Evolutionary conservation across 64 coral and sea anemone species (phyloP).

Genomic region (Exaiptasia diaphana): DNA sequence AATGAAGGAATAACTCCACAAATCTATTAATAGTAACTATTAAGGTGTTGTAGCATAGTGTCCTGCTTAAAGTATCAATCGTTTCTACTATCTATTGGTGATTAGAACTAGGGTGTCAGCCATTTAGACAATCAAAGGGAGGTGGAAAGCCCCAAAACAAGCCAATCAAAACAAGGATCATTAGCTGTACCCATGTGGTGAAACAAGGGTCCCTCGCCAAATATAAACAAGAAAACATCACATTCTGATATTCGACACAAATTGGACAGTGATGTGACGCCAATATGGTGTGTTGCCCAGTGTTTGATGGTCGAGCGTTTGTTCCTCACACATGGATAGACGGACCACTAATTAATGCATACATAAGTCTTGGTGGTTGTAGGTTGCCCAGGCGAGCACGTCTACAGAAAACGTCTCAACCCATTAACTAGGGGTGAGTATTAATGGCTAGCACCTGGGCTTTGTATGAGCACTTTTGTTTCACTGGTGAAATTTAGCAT

Average conservation of each 20-base stretch:
- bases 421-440: constrained; percentile 73
- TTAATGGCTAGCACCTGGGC: constrained; percentile 98
- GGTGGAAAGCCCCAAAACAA: background rate
- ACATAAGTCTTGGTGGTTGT: background rate
- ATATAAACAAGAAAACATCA: background rate
- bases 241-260: too few species aligned
- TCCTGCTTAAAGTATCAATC: too few species aligned
- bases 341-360: constrained; percentile 23
- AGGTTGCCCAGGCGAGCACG: constrained; percentile 84
- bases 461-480: constrained; percentile 95
- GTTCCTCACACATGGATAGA: constrained; percentile 56
- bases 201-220: background rate
- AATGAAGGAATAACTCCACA: too few species aligned
- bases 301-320: too few species aligned
- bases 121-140: background rate
- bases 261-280: too few species aligned
- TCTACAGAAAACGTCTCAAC: constrained; percentile 53
- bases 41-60: too few species aligned
- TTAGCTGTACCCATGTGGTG: background rate
- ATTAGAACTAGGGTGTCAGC: background rate
- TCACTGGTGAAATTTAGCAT: constrained; percentile 55
- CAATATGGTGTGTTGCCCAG: too few species aligned
- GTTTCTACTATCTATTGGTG: background rate
- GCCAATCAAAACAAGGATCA: background rate
- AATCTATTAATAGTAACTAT: too few species aligned